Evolutionary conservation across 2,113 vertebrate species (phyloP).

Genomic region (Plectropomus leopardus): DNA sequence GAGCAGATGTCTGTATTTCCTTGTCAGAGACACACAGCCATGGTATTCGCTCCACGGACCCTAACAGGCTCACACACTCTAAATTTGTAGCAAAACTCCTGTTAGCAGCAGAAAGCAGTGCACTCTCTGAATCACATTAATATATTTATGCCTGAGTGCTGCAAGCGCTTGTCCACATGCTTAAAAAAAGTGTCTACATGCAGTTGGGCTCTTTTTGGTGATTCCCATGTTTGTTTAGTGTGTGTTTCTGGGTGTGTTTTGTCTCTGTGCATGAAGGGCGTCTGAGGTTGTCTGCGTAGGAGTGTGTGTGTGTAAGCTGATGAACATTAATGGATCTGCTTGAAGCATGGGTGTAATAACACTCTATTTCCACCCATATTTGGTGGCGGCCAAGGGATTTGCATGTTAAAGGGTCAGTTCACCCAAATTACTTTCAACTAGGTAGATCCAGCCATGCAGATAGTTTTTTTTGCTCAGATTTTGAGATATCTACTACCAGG

Average conservation of each 20-base stretch:
- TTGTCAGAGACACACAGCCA: conserved; percentile 37
- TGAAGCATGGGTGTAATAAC: conserved; percentile 58
- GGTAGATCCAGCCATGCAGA: neutral
- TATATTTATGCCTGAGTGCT: conserved; percentile 51
- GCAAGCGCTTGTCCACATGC: neutral
- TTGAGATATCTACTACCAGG: neutral
- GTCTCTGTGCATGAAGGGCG: neutral
- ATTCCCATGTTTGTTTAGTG: conserved; percentile 46
- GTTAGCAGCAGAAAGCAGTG: conserved; percentile 34
- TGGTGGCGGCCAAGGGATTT: conserved; percentile 46
- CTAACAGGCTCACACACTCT: conserved; percentile 11
- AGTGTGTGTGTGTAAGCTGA: conserved; percentile 25
- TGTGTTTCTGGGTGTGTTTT: conserved; percentile 19
- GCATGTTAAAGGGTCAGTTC: conserved; percentile 35
- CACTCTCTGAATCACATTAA: conserved; percentile 37
- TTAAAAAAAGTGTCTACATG: conserved; percentile 18
- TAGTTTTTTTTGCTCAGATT: neutral
- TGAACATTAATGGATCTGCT: conserved; percentile 44
- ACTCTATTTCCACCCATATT: conserved; percentile 55
- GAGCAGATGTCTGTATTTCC: conserved; percentile 76
- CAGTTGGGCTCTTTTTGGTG: conserved; percentile 37
- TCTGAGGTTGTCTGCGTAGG: conserved; percentile 38
- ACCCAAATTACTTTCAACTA: neutral
- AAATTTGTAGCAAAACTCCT: conserved; percentile 29
- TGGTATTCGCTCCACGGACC: conserved; percentile 26